Percentiles rank a stretch among this genome's conserved stretches.
phyloP scores from a whole-genome alignment of 2,797 vertebrate genomes.

The Schizopygopsis malacanthus region DNA sequence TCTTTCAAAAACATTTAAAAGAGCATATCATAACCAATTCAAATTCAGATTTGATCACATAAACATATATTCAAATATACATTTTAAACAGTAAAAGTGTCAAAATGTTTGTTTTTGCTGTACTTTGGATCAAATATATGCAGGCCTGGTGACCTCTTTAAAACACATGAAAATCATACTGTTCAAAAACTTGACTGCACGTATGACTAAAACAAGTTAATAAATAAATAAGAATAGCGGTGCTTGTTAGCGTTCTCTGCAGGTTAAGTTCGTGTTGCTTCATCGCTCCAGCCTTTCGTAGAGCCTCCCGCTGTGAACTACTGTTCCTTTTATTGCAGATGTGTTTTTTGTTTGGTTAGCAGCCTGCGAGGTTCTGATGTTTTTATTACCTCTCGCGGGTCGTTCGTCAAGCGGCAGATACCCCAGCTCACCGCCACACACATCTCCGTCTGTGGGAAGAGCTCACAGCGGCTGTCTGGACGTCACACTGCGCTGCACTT shows the following conservation, averaged over 20 bases:
- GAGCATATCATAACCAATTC: too few species aligned
- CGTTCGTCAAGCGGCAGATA: constrained; percentile 74
- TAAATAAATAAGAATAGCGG: too few species aligned
- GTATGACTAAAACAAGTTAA: too few species aligned
- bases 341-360: constrained; percentile 84
- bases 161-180: too few species aligned
- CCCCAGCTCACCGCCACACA: constrained; percentile 72
- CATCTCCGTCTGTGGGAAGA: constrained; percentile 84
- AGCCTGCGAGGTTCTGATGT: constrained; percentile 81
- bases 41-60: too few species aligned
- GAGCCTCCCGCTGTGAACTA: constrained; percentile 81
- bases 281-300: constrained; percentile 72
- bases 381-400: constrained; percentile 83
- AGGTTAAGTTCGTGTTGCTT: constrained; percentile 63
- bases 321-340: constrained; percentile 82
- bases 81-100: not conserved
- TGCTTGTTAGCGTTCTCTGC: constrained; percentile 18
- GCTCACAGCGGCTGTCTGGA: constrained; percentile 81
- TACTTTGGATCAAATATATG: not conserved
- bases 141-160: too few species aligned
- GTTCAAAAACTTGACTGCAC: too few species aligned
- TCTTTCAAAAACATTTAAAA: too few species aligned
- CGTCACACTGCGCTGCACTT: constrained; percentile 84
- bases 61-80: not conserved
- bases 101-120: too few species aligned